phyloP scores from a whole-genome alignment of 2,113 vertebrate genomes.

The Osmerus eperlanus region DNA sequence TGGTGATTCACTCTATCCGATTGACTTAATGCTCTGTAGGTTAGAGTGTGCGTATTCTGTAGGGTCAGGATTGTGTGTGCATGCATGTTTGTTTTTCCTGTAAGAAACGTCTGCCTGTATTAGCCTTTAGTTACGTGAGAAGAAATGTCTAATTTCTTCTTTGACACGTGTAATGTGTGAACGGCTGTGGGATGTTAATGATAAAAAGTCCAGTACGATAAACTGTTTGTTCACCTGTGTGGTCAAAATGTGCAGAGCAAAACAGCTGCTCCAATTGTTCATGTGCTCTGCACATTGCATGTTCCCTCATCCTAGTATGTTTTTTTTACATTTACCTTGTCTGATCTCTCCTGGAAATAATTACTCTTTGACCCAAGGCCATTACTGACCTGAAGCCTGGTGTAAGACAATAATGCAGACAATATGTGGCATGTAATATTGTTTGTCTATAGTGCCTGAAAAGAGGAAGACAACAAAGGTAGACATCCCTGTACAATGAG shows the following conservation, averaged over 20 bases:
- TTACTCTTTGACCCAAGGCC: neutral
- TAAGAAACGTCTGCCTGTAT: too few relatives aligned
- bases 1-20: too few relatives aligned
- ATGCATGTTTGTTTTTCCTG: too few relatives aligned
- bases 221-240: conserved; percentile 20
- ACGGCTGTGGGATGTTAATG: conserved; percentile 11
- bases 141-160: neutral
- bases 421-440: too few relatives aligned
- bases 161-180: conserved; percentile 1
- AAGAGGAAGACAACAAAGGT: too few relatives aligned
- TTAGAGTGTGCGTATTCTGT: too few relatives aligned
- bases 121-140: too few relatives aligned
- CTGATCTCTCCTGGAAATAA: neutral
- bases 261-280: conserved; percentile 19
- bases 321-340: conserved; percentile 9
- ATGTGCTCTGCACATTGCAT: conserved; percentile 3
- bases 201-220: conserved; percentile 6
- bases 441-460: too few relatives aligned
- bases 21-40: too few relatives aligned
- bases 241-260: conserved; percentile 4
- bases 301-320: neutral
- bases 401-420: too few relatives aligned
- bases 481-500: neutral
- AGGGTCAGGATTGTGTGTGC: too few relatives aligned
- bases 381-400: too few relatives aligned